Percentiles rank a stretch among this genome's conserved stretches.
phyloP scores from a whole-genome alignment of 2,888 invertebrate species.

The Lasioglossum leucozonium region DNA sequence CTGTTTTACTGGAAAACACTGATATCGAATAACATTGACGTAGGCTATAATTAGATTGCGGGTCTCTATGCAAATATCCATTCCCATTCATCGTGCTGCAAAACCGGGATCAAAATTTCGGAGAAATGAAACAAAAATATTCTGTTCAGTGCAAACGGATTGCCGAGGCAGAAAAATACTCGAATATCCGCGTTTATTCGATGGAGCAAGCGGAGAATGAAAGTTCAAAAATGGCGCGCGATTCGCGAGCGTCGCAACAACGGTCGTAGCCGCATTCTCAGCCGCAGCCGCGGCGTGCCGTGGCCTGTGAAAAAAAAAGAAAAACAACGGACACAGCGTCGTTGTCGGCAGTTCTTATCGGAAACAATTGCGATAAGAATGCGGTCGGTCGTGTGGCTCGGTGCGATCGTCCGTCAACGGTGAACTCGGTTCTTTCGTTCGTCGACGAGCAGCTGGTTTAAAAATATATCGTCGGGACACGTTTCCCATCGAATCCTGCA shows the following conservation, averaged over 20 bases:
- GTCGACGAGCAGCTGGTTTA: neutral
- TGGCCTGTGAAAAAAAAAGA: neutral
- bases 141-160: neutral
- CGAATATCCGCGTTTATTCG: neutral
- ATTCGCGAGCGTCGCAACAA: neutral
- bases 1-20: neutral
- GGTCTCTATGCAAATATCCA: neutral
- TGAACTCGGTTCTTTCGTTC: conserved; percentile 8
- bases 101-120: neutral
- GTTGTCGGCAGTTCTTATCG: conserved; percentile 50
- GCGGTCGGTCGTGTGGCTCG: neutral
- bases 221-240: neutral
- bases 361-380: conserved; percentile 26
- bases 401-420: neutral
- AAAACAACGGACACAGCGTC: conserved; percentile 22
- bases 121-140: neutral
- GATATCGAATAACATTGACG: conserved; percentile 1
- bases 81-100: neutral
- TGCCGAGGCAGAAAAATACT: neutral
- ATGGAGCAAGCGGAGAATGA: neutral
- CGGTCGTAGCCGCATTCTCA: neutral
- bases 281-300: neutral
- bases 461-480: neutral
- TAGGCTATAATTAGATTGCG: neutral
- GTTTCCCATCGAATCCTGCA: neutral